Evolutionary conservation across 2,797 vertebrate genomes (phyloP).

Genomic region (Phrynocephalus forsythii): DNA sequence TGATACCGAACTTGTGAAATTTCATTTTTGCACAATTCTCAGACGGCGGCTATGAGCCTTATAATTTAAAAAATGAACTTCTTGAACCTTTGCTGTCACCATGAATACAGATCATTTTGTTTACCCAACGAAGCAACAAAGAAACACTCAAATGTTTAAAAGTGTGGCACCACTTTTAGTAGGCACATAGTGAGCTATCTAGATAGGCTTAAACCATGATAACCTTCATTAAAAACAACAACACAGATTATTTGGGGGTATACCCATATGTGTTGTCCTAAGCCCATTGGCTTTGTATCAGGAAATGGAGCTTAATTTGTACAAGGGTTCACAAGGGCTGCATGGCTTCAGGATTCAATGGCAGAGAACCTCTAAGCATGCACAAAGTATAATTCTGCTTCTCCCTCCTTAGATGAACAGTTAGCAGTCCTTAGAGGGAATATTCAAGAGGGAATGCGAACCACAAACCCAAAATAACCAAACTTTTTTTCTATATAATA

Average conservation of each 20-base stretch:
- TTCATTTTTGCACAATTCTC: too few species aligned
- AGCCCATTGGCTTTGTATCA: neutral
- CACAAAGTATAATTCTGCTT: neutral
- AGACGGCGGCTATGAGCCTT: too few species aligned
- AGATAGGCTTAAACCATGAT: neutral
- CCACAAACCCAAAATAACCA: neutral
- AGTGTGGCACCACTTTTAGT: neutral
- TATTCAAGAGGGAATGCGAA: neutral
- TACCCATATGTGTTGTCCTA: too few species aligned
- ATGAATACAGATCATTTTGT: too few species aligned
- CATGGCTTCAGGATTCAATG: neutral
- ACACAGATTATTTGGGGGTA: too few species aligned
- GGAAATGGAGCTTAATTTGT: neutral
- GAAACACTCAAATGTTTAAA: too few species aligned
- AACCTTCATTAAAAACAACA: neutral
- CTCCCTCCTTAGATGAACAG: neutral
- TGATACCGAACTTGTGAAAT: too few species aligned
- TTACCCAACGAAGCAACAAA: neutral
- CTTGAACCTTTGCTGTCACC: too few species aligned
- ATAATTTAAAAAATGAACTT: too few species aligned
- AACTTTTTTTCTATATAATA: neutral
- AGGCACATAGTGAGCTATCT: neutral
- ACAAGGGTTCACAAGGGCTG: neutral
- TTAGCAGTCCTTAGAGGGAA: neutral
- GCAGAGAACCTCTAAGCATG: neutral